Base-by-base conservation (phyloP, 2,113 vertebrate genomes). In the Macrotus californicus region DNA sequence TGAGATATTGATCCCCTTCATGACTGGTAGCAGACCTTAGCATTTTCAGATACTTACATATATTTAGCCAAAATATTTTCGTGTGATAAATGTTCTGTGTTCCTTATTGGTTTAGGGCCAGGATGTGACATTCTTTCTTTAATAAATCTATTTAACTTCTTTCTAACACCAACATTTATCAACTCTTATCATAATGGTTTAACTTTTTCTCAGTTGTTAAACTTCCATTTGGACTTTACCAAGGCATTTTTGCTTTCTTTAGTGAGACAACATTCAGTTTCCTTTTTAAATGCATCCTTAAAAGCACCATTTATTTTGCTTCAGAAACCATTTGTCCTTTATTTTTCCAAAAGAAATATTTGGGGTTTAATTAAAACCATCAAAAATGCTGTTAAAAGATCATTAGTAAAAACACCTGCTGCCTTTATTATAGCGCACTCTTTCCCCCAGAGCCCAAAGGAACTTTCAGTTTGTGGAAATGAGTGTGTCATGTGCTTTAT, bases 351-450 rank as follows among this genome's bases (percentile, higher is more conserved):
- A 67, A 94, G 91, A 96, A 97, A 96, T 97, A 96, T 93, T 96
- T 93, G 59, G 88, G 87, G 87, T 89, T 97, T 97, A 96, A 97
- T 97, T 95, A 97, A 97, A 97, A 90, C 75, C 93, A 95, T 94
- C 89, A 96, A 89, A 97, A 97, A 92, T 96, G 87, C 76, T 6
- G 14, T 97, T 96, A 97, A 93, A 96, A 96, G 87, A 92, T 94
- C 93, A 96, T 97, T 97, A 96, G 96, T 95, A 73, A n/a, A 72
- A 87, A 87, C 80, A 97, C 82, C 91, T 91, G 83, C 87, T 84
- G 21, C 91, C 82, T 69, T 95, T 95, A 89, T 96, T 94, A 92
- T n/a, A 69, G n/a, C 15, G 67, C 7, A 0, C 41, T 64, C 10
- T 56, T 61, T 87, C 75, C 84, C 41, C 59, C 34, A 8, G 1